Evolutionary conservation across 2,797 vertebrate genomes (phyloP).

Genomic region (Selene dorsalis): DNA sequence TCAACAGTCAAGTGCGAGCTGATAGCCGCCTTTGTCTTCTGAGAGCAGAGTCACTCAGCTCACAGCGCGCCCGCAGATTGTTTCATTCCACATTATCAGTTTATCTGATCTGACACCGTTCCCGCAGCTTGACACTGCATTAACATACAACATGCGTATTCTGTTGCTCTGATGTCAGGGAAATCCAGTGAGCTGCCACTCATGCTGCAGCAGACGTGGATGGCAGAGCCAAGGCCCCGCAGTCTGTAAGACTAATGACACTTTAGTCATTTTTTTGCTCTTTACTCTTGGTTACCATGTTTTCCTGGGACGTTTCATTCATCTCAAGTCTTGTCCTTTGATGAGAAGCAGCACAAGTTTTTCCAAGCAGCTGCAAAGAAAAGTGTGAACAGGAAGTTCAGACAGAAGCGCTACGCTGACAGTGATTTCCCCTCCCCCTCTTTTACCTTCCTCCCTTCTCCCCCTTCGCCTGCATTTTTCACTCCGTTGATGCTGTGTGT

Average conservation of each 20-base stretch:
- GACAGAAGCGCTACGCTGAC: conserved; percentile 54
- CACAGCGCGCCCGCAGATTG: conserved; percentile 32
- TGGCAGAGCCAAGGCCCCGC: conserved; percentile 4
- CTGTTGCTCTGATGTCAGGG: conserved; percentile 45
- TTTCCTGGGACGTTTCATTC: conserved; percentile 37
- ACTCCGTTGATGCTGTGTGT: conserved; percentile 53
- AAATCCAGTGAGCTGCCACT: conserved; percentile 56
- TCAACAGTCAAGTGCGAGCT: conserved; percentile 52
- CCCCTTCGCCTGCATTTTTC: neutral
- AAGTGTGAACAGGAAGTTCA: conserved; percentile 32
- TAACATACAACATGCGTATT: conserved; percentile 37
- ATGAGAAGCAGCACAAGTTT: conserved; percentile 40
- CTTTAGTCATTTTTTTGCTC: conserved; percentile 26
- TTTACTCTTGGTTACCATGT: conserved; percentile 38
- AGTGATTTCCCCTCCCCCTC: conserved; percentile 40
- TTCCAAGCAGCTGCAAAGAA: conserved; percentile 44
- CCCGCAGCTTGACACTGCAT: conserved; percentile 57
- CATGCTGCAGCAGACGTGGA: conserved; percentile 13
- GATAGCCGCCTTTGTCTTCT: conserved; percentile 33
- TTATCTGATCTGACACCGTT: conserved; percentile 76
- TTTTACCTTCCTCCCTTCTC: conserved; percentile 3
- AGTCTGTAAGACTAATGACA: conserved; percentile 16
- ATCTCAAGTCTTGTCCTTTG: conserved; percentile 34
- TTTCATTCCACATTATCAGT: conserved; percentile 56
- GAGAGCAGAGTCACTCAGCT: conserved; percentile 31